Base-by-base conservation (phyloP, 2,888 invertebrate species). In the Leucania comma region DNA sequence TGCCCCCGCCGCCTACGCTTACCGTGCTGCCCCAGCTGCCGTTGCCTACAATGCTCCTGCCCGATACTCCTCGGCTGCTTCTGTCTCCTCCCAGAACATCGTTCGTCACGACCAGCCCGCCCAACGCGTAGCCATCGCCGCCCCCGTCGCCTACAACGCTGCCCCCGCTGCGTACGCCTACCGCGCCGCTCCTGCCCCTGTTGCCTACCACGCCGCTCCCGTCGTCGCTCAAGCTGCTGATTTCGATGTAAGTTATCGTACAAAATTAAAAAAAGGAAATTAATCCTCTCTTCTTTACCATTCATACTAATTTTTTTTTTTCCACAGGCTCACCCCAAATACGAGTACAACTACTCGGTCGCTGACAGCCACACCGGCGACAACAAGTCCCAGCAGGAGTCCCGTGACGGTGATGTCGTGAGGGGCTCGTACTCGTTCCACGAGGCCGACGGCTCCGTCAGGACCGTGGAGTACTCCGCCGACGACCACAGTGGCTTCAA, bases 331-430 rank as follows among this genome's bases (percentile, higher is more conserved):
- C 84, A 92, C 87, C 93, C 93, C 68, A 90, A 90, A 84, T 93
- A 93, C 87, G 92, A 94, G 83, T 96, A 91, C 91, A 92, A 91
- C 69, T 96, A 96, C 91, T 95, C 95, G 38, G 96, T 96, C 1
- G 91, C 94, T 78, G 96, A 96, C 87, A 90, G 92, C 26, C 95
- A 95, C 88, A 95, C 96, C 86, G 96, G 96, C 54, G 96, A 96
- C 91, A 91, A 93, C 88, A 95, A 96, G 88, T 90, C 91, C 80
- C 95, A 95, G 86, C 94, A 95, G 80, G 96, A 96, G 84, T 78
- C 83, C 75, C 90, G 93, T 68, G 95, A 95, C 77, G 96, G 96
- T 59, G 96, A 96, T 84, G 92, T 92, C 1, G 96, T 96, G 60
- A 94, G 95, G 86, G 96, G 96, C 75, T 90, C 92, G 24, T 95